A percentile compares a stretch with the other conserved stretches of the same genome.
Conservation (phyloP, 2,113 vertebrate species). For the Equus quagga region DNA sequence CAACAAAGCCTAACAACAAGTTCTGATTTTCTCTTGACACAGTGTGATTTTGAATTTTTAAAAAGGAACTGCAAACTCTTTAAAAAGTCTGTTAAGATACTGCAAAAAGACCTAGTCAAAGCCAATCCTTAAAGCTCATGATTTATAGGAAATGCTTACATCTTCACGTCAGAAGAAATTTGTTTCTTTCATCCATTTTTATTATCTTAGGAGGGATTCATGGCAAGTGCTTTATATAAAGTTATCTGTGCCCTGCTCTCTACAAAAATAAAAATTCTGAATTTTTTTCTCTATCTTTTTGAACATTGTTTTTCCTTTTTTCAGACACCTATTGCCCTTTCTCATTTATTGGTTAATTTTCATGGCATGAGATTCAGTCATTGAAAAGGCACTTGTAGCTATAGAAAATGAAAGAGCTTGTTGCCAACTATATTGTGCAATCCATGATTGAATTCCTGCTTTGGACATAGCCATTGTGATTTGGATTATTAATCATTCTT, state of each 20-base stretch:
- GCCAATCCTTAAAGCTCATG: not conserved
- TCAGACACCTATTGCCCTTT: not conserved
- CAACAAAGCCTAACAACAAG: not conserved
- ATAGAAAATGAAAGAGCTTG: not conserved
- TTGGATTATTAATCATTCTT: not conserved
- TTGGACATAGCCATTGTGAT: not conserved
- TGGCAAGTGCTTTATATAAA: not conserved
- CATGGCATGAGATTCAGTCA: not conserved
- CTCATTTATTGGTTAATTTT: not conserved
- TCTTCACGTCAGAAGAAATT: not conserved
- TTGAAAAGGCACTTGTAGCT: not conserved
- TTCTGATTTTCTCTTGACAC: not conserved
- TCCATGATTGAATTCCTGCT: not conserved
- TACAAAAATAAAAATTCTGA: not conserved
- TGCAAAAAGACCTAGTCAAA: not conserved
- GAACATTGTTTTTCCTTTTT: not conserved
- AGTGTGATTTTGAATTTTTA: not conserved
- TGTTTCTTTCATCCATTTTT: not conserved
- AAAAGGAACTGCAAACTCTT: not conserved
- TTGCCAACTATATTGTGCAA: not conserved
- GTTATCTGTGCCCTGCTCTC: not conserved
- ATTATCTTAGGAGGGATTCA: not conserved
- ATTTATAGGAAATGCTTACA: not conserved
- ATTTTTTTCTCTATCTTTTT: not conserved
- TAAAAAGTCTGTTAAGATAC: not conserved